phyloP scores from a whole-genome alignment of 1,140 invertebrate species.

The Reticulitermes speratus region DNA sequence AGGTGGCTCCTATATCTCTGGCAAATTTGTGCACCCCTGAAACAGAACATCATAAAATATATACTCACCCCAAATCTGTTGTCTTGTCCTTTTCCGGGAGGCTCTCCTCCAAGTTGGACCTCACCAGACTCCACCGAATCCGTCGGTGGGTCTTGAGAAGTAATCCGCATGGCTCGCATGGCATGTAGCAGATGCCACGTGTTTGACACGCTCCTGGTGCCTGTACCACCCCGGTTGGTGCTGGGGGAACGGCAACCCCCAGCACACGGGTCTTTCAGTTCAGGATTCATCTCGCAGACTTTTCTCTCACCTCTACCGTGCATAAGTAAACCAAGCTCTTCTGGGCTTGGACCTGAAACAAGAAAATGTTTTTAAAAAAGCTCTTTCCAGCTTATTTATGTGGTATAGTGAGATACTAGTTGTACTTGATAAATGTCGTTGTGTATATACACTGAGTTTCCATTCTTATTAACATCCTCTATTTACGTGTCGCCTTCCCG shows the following conservation, averaged over 20 bases:
- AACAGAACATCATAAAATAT: too few relatives aligned
- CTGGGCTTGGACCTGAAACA: background rate
- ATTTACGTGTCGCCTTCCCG: too few relatives aligned
- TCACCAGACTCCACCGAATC: too few relatives aligned
- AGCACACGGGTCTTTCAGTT: background rate
- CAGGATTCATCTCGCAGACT: background rate
- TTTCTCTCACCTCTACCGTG: background rate
- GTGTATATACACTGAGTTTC: too few relatives aligned
- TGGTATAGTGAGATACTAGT: too few relatives aligned
- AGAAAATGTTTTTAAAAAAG: background rate
- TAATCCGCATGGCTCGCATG: slow-evolving; percentile 1
- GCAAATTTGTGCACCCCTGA: too few relatives aligned
- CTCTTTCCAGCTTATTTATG: too few relatives aligned
- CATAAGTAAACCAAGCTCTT: background rate
- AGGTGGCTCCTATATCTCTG: too few relatives aligned
- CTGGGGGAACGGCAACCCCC: background rate
- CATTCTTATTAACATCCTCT: too few relatives aligned
- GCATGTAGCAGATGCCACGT: background rate
- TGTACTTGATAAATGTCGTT: too few relatives aligned
- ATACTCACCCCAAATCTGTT: background rate
- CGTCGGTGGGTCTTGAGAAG: background rate
- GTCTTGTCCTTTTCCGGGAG: background rate
- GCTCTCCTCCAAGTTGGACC: background rate
- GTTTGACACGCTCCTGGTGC: background rate
- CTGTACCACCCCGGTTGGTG: background rate